Base-by-base conservation (phyloP, 1,140 invertebrate genomes). In the Spodoptera frugiperda region DNA sequence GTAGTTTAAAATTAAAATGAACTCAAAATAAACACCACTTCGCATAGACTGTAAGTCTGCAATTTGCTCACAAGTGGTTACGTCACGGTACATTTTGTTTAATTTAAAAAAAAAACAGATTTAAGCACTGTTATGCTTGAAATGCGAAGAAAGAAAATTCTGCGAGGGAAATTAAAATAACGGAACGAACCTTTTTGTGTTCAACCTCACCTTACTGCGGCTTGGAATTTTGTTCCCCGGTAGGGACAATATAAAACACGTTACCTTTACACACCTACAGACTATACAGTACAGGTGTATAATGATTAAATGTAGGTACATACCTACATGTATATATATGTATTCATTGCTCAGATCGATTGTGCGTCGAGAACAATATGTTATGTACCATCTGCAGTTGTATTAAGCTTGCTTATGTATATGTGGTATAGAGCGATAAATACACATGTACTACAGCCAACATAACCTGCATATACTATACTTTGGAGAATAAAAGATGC, bases 101-200 rank as follows among this genome's bases (percentile, higher is more conserved):
- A 72, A 25, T 46, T 72, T 72, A 15, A 10, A 55, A 57, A 44
- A 73, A 14, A 15, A 44, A 1, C 61, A 25, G 63, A 48, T 49
- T 49, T 61, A 48, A 61, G 46, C 21, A 8, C 30, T 54, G 68
- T 46, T 55, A 55, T 72, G 53, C 53, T 72, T 57, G 53, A 72
- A 72, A 72, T 72, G 71, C n/a, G 21, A 51, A 30, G 44, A 61
- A 55, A 73, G 14, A 61, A 59, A 73, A 73, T 73, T 73, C 46
- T 44, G 39, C 46, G 71, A 30, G 59, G 54, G 46, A 61, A 73
- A 73, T 73, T 73, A 73, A 73, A 73, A 73, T 61, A 73, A 73
- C 55, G 44, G n/a, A 73, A 71, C 51, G 11, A 44, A 71, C 53
- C 68, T 71, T 71, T 71, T 53, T 15, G 17, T 39, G 55, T 71